phyloP scores from a whole-genome alignment of 2,888 invertebrate species.

The Adelognathus sp. region DNA sequence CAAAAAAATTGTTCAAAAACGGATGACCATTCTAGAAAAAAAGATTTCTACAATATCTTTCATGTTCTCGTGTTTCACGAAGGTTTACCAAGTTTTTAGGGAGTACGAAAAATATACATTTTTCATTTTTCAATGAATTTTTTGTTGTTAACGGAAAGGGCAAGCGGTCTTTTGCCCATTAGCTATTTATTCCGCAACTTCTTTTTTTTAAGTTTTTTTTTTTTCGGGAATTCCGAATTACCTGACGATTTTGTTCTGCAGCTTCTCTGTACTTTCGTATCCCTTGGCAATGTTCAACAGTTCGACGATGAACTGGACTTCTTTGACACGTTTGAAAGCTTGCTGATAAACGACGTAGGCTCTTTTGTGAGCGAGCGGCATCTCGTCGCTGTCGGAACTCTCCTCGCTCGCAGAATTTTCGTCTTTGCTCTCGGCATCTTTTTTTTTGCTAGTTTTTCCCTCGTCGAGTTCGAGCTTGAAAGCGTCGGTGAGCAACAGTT shows the following conservation, averaged over 20 bases:
- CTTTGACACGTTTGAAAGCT: conserved; percentile 83
- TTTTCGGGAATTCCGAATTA: too few relatives aligned
- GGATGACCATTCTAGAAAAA: too few relatives aligned
- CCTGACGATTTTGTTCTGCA: conserved; percentile 82
- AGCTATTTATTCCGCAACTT: too few relatives aligned
- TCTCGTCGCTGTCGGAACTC: conserved; percentile 54
- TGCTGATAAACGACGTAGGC: conserved; percentile 85
- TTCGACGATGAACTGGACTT: conserved; percentile 84
- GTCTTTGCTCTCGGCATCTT: conserved; percentile 28
- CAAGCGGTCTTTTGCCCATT: too few relatives aligned
- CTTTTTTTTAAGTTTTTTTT: too few relatives aligned
- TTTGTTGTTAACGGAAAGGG: too few relatives aligned
- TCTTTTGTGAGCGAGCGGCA: conserved; percentile 81
- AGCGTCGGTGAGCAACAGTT: conserved; percentile 87
- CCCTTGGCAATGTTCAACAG: conserved; percentile 84
- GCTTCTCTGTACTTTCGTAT: conserved; percentile 83
- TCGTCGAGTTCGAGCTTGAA: conserved; percentile 80
- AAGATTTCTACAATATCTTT: too few relatives aligned
- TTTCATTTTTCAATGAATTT: too few relatives aligned
- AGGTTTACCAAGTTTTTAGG: too few relatives aligned
- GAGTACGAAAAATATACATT: too few relatives aligned
- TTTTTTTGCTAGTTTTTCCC: conserved; percentile 41
- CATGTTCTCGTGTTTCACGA: too few relatives aligned
- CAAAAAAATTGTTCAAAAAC: too few relatives aligned
- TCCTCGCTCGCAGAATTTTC: not conserved